Conservation (phyloP, 1,140 invertebrate species). For the Heliconius congener region DNA sequence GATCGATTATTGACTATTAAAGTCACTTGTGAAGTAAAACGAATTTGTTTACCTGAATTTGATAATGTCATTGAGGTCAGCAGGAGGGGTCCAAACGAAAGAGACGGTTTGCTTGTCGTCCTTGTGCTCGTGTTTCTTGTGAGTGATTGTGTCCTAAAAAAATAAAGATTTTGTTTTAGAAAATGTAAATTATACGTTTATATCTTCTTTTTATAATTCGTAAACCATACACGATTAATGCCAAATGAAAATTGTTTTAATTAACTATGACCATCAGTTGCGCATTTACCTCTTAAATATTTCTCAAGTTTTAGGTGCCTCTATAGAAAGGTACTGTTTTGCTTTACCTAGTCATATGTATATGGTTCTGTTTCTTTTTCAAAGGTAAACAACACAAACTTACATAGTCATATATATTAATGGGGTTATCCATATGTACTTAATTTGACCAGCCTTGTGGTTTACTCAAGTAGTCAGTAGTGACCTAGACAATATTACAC, state of each 20-base stretch:
- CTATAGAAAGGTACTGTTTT: not conserved
- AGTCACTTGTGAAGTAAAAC: not conserved
- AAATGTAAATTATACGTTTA: not conserved
- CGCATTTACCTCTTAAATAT: not conserved
- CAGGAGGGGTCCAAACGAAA: constrained; percentile 72
- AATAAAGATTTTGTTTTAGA: not conserved
- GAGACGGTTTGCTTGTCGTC: constrained; percentile 67
- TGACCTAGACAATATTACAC: not conserved
- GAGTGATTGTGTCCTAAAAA: constrained; percentile 73
- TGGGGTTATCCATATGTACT: not conserved
- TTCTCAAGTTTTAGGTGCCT: not conserved
- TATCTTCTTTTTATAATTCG: no score
- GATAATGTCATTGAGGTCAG: constrained; percentile 65
- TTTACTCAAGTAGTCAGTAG: not conserved
- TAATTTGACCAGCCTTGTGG: not conserved
- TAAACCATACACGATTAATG: not conserved
- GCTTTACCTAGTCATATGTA: not conserved
- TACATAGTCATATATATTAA: not conserved
- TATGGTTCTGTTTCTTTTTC: not conserved
- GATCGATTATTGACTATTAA: not conserved
- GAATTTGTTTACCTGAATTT: constrained; percentile 68
- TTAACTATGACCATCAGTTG: no score
- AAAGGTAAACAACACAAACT: not conserved
- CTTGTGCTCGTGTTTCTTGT: constrained; percentile 72
- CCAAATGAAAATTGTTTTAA: not conserved